These are phyloP conservation scores for Aleadryas rufinucha DNA, from an alignment of 2,113 vertebrate genomes.

Conservation along the genomic window DNA sequence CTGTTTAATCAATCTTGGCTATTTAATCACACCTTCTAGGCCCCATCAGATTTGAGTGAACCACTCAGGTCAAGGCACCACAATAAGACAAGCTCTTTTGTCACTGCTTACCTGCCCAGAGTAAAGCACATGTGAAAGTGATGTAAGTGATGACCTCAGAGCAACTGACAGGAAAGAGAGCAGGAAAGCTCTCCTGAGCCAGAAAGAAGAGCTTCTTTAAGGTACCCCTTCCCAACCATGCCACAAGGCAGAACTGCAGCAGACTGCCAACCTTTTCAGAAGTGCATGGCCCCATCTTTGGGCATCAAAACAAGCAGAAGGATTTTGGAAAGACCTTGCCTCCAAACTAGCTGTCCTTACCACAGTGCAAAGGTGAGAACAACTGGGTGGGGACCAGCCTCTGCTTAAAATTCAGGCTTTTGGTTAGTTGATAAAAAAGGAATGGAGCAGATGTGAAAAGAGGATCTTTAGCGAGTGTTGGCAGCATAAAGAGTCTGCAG, in stretches of 20 bases:
- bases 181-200: not conserved
- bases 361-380: not conserved
- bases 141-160: not conserved
- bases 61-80: not conserved
- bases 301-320: not conserved
- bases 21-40: not conserved
- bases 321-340: not conserved
- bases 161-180: not conserved
- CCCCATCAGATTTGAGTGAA: not conserved
- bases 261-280: not conserved
- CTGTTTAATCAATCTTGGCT: not conserved
- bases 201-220: not conserved
- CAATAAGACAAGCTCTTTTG: slow-evolving; percentile 3
- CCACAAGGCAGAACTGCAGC: not conserved
- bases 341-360: not conserved
- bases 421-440: not conserved
- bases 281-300: not conserved
- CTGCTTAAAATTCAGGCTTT: not conserved
- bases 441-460: not conserved
- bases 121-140: not conserved
- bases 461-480: not conserved
- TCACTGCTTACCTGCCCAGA: not conserved
- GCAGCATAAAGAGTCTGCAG: not conserved
- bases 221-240: not conserved
- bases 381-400: not conserved